phyloP scores from a whole-genome alignment of 2,797 vertebrate genomes.

The Carcharodon carcharias region DNA sequence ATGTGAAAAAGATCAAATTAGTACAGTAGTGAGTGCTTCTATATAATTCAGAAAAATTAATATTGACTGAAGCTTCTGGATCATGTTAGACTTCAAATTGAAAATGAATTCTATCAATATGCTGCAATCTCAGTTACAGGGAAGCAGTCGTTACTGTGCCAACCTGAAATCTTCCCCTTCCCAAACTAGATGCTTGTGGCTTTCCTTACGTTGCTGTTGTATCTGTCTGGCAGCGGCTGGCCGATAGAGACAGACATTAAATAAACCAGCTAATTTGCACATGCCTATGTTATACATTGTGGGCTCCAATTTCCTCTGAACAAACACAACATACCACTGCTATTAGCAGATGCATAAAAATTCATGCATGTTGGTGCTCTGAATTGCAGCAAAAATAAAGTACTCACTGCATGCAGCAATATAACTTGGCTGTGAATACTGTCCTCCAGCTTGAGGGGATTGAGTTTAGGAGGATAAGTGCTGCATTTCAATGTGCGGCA shows the following conservation, averaged over 20 bases:
- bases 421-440: neutral
- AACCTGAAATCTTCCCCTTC: neutral
- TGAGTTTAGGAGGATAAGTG: neutral
- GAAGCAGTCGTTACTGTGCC: neutral
- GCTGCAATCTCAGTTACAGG: neutral
- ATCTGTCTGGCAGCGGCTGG: neutral
- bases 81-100: neutral
- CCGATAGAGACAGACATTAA: neutral
- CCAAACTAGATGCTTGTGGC: neutral
- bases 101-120: neutral
- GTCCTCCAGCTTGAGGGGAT: neutral
- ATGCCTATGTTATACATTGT: neutral
- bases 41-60: neutral
- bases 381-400: neutral
- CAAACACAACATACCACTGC: neutral
- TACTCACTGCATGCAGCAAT: neutral
- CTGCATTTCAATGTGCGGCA: neutral
- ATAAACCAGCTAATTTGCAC: neutral
- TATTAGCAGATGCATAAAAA: neutral
- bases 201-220: neutral
- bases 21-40: neutral
- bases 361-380: neutral
- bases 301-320: neutral
- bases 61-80: neutral
- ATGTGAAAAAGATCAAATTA: neutral